These are phyloP conservation scores for Cercocebus atys DNA, from an alignment of 2,113 vertebrate species.

Conservation along the genomic window DNA sequence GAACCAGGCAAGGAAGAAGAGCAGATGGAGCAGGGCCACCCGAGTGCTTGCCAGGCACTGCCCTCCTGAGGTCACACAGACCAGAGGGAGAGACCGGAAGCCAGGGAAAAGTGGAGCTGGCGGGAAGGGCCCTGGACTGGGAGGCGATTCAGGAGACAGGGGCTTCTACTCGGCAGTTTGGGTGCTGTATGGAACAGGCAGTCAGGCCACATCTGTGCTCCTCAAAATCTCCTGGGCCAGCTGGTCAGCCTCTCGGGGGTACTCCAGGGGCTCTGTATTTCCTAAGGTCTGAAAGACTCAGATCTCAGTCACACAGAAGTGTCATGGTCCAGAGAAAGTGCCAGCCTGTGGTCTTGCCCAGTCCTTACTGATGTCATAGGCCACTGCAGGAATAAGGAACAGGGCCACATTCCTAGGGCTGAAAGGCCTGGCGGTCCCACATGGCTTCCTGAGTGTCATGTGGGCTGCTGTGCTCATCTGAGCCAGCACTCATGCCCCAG, in stretches of 20 bases:
- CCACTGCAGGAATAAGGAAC: neutral
- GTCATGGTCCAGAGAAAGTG: neutral
- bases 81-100: neutral
- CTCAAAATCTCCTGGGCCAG: neutral
- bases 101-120: too few species aligned
- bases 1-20: too few species aligned
- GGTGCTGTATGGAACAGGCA: too few species aligned
- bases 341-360: too few species aligned
- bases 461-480: neutral
- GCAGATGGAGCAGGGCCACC: neutral
- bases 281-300: neutral
- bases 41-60: neutral
- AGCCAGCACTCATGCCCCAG: neutral
- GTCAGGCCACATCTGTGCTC: accelerated
- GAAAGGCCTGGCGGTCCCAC: accelerated
- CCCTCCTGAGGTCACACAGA: neutral
- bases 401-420: neutral
- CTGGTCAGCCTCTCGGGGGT: neutral
- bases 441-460: neutral
- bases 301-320: neutral
- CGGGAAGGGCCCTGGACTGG: too few species aligned
- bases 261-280: neutral
- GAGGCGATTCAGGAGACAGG: too few species aligned
- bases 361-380: neutral
- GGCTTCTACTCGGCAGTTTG: neutral